A percentile compares a stretch with the other conserved stretches of the same genome.
phyloP scores from a whole-genome alignment of 2,797 vertebrate genomes.

The Sebastes dallii region DNA sequence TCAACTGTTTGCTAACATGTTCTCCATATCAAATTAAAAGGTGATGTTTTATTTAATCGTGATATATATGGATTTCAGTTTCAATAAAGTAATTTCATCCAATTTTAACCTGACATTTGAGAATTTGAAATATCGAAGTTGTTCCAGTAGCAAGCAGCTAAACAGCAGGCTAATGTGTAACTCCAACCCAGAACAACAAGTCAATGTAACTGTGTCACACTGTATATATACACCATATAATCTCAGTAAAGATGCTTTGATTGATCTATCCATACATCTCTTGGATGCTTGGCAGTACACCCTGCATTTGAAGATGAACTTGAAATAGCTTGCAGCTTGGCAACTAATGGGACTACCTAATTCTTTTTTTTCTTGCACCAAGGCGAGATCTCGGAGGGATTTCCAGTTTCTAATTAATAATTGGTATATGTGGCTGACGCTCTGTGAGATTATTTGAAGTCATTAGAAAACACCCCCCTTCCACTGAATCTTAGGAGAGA shows the following conservation, averaged over 20 bases:
- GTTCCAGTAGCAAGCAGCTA: neutral
- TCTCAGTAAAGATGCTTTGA: slow-evolving; percentile 6
- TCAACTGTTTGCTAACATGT: neutral
- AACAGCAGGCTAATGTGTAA: neutral
- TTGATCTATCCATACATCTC: slow-evolving; percentile 11
- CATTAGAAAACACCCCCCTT: slow-evolving; percentile 72
- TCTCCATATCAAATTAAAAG: neutral
- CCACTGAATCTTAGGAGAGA: slow-evolving; percentile 55
- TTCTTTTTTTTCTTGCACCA: slow-evolving; percentile 38
- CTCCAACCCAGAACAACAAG: neutral
- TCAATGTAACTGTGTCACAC: neutral
- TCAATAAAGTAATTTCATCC: neutral
- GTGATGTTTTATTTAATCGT: neutral
- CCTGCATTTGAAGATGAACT: slow-evolving; percentile 15
- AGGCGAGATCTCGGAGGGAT: slow-evolving; percentile 63
- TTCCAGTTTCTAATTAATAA: slow-evolving; percentile 82
- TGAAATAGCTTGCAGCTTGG: slow-evolving; percentile 36
- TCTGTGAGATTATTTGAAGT: slow-evolving; percentile 79
- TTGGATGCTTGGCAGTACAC: slow-evolving; percentile 12
- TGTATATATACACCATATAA: neutral
- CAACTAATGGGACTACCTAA: slow-evolving; percentile 19
- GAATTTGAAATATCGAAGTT: neutral
- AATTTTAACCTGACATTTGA: neutral
- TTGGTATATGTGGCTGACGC: slow-evolving; percentile 70
- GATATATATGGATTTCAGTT: neutral